Base-by-base conservation (phyloP, 2,113 vertebrate species). In the Sciurus niger region DNA sequence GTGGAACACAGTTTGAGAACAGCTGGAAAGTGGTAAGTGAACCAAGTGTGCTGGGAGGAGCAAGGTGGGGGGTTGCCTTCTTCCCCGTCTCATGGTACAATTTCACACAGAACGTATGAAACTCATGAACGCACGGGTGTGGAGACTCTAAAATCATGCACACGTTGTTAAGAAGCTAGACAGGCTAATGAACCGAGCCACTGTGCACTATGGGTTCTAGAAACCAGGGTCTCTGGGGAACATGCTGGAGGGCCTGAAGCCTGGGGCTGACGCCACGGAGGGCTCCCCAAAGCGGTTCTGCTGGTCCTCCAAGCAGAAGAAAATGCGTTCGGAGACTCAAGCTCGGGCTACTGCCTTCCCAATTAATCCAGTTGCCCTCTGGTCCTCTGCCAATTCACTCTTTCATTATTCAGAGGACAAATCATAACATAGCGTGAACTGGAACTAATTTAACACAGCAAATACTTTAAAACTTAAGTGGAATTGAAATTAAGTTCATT, bases 401-500 rank as follows among this genome's bases (percentile, higher is more conserved):
- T 86, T 78, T 51, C 84, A 83, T 94, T 67, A 72, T 78, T 65
- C 78, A 80, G 84, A 90, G 53, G 92, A 72, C 32, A 72, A 30
- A 88, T 90, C 40, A 74, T 84, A 85, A 60, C 46, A 28, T 34
- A 84, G 48, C 20, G 0, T 84, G 58, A 95, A 74, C 68, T 63
- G 48, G 85, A 94, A 84, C 55, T 88, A 80, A 96, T 89, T 87
- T 40, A 87, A 89, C 55, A 51, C 65, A 48, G 30, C 13, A 90
- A 76, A 78, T 72, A 48, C 92, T 79, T 87, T 13, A 68, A 83
- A 63, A 89, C 9, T 46, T 25, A 63, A 37, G n/a, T 51, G 28
- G 30, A 70, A 58, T 65, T 73, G 46, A 86, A 89, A 90, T 83
- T n/a, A 94, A 46, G 58, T 70, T 89, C 34, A 73, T 58, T 78